Base-by-base conservation (phyloP, 2,888 invertebrate species). In the Margaritifera margaritifera region DNA sequence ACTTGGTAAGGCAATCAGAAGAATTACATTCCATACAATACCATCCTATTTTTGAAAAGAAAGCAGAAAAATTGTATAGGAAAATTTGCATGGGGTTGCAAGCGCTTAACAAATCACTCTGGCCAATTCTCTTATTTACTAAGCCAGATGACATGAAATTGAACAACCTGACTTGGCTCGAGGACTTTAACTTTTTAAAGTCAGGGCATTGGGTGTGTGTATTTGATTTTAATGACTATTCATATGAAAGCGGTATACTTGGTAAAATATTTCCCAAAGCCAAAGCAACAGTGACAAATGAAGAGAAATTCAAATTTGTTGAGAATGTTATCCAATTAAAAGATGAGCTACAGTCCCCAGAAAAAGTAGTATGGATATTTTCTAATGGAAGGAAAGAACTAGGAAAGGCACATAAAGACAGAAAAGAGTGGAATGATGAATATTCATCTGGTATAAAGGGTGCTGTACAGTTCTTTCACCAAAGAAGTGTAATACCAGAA, bases 151-250 rank as follows among this genome's bases (percentile, higher is more conserved):
- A 58, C 2, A 54, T 58, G 4, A 65, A 69, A 53, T 59, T 66
- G 19, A 25, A 24, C 3, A 60, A 59, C 2, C 42, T 6, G 4
- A 19, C 57, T 19, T 69, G 57, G 65, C 52, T 57, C 18, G 20
- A 55, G 4, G 18, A 52, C 0, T 20, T 69, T 15, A 25, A 64
- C 19, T 67, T 71, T 64, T 25, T 71, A n/a, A 66, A 53, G n/a
- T 20, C 51, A 1, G 61, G 66, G 20, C 22, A 66, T 18, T 65
- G 65, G 55, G 24, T 55, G n/a, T 25, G 55, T 22, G 42, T 69
- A 6, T 69, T 69, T 55, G 71, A 67, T 61, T 71, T 71, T 61
- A 62, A 67, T 50, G 63, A 66, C 27, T 8, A n/a, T 19, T 66
- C 71, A 15, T 51, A 64, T 27, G 58, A 31, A 24, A 56, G 62